Percentiles rank a stretch among this genome's conserved stretches.
These are phyloP conservation scores for Ptilodon capucinus DNA, from an alignment of 2,888 invertebrate genomes.

Conservation along the genomic window DNA sequence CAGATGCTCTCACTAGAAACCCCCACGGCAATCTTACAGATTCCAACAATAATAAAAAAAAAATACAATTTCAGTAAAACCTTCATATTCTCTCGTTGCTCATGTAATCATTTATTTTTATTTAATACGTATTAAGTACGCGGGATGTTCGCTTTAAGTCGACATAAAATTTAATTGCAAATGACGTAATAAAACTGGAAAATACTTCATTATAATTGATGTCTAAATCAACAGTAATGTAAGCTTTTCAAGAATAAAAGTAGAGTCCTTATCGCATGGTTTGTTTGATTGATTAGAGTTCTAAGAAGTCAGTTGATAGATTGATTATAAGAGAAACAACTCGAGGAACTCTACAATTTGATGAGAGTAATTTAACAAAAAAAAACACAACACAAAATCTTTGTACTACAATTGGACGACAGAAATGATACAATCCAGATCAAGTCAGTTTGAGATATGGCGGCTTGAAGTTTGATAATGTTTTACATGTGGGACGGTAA, in stretches of 20 bases:
- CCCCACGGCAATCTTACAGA: slow-evolving; percentile 71
- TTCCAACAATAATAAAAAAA: slow-evolving; percentile 74
- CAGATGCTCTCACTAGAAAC: slow-evolving; percentile 73
- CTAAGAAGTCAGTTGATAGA: neutral
- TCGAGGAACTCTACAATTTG: slow-evolving; percentile 3
- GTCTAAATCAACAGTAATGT: neutral
- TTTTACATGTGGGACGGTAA: too few relatives aligned
- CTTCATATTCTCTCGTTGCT: slow-evolving; percentile 22
- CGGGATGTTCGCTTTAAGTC: neutral
- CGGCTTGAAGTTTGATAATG: too few relatives aligned
- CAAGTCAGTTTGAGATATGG: too few relatives aligned
- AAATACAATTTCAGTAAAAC: slow-evolving; percentile 49
- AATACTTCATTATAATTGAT: neutral
- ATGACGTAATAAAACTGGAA: neutral
- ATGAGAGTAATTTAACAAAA: slow-evolving; percentile 3
- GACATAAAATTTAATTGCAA: neutral
- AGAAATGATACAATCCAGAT: too few relatives aligned
- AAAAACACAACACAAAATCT: too few relatives aligned
- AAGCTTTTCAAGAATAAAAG: neutral
- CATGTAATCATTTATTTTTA: slow-evolving; percentile 5
- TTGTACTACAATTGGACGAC: too few relatives aligned
- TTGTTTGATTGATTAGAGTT: neutral
- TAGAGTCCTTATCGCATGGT: neutral
- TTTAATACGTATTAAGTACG: slow-evolving; percentile 1
- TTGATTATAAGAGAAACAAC: slow-evolving; percentile 1